Evolutionary conservation across 2,113 vertebrate species (phyloP), one percentile per base, ranked within the genome.

Genomic region (Odobenus rosmarus): DNA sequence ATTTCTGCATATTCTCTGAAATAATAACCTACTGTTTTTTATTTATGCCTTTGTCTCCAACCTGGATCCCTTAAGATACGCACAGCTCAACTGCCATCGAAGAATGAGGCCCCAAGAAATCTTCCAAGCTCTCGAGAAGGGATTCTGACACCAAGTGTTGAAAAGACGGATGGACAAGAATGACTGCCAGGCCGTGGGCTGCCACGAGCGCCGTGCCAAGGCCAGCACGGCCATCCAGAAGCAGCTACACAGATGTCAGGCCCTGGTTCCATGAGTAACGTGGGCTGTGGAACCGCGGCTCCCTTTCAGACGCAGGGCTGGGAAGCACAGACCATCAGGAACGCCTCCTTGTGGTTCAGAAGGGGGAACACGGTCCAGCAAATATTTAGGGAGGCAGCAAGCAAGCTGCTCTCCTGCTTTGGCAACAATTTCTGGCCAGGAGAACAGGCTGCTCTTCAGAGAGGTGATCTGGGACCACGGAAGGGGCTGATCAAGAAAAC

Each of bases 191-290:
- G 12, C 61, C 31, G 10, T 59, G 69, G 3, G 67, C 36, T 8
- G 74, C n/a, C 3, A 15, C 2, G 4, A 39, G 61, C 19, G 1
- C 7, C 10, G 2, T 15, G 16, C 53, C 80, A 2, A 55, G 55
- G n/a, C 51, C 31, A 3, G 51, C 21, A 0, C 18, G 4, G 46
- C 42, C 39, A 4, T 3, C 39, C 61, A n/a, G 46, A 49, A 13
- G 51, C 21, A 16, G 36, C 31, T 4, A 21, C 14, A 23, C 0
- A 8, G 49, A 9, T 1, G 1, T 19, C 23, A 31, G 46, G 23
- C 13, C 39, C 31, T 18, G 3, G 18, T 12, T 26, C 19, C 16
- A 2, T 0, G 33, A 46, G 80, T 36, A 36, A 39, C 7, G 28
- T 18, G 33, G 72, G 33, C 62, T 39, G 14, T 14, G 42, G 74